These are phyloP conservation scores for Diarsia rubi DNA, from an alignment of 2,888 invertebrate species.

Conservation along the genomic window DNA sequence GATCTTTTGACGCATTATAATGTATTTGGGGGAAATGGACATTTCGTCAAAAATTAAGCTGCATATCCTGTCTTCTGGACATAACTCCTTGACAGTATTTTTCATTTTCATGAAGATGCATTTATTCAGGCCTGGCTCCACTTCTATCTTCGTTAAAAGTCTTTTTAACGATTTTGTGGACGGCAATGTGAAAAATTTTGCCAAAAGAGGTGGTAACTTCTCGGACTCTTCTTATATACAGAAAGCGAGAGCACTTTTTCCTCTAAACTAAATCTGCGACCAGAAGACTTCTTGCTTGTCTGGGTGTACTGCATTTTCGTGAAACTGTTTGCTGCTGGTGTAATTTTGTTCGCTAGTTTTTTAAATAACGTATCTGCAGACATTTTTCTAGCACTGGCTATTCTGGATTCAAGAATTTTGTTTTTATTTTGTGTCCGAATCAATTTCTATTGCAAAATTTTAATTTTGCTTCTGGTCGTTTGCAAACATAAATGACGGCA, in stretches of 20 bases:
- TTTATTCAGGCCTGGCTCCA: constrained; percentile 10
- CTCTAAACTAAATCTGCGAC: constrained; percentile 20
- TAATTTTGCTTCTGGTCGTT: constrained; percentile 4
- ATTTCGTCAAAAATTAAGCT: too few relatives aligned
- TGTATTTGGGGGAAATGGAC: not conserved
- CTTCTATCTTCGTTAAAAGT: constrained; percentile 12
- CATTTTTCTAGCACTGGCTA: constrained; percentile 18
- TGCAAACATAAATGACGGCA: not conserved
- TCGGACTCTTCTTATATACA: constrained; percentile 12
- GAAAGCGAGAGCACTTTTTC: constrained; percentile 21
- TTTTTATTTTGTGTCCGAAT: not conserved
- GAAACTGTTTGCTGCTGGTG: constrained; percentile 10
- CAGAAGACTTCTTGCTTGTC: constrained; percentile 19
- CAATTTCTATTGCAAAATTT: not conserved
- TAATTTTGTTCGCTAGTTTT: constrained; percentile 15
- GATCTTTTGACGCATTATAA: too few relatives aligned
- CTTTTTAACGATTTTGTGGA: constrained; percentile 11
- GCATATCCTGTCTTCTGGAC: not conserved
- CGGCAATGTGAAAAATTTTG: constrained; percentile 26
- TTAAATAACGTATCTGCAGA: not conserved
- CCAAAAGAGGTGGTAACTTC: constrained; percentile 11
- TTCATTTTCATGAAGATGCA: constrained; percentile 13
- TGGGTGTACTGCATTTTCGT: constrained; percentile 23
- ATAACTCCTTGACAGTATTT: not conserved
- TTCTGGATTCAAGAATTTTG: constrained; percentile 6